A percentile compares a stretch with the other conserved stretches of the same genome.
Evolutionary conservation across 1,140 invertebrate species (phyloP).

Genomic region (Lepidotrigona ventralis): DNA sequence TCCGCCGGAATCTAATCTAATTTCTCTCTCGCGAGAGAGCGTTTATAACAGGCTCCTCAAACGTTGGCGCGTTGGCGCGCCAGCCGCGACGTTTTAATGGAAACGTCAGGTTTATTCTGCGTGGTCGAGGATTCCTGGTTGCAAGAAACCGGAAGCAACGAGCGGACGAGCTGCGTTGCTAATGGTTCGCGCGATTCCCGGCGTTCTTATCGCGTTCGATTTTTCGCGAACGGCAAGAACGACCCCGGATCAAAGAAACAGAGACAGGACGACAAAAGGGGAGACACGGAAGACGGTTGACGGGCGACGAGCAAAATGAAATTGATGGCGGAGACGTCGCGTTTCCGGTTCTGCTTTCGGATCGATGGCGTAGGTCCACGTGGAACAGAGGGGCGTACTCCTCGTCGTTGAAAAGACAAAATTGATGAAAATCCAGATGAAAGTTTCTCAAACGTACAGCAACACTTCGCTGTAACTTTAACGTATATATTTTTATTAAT

Average conservation of each 20-base stretch:
- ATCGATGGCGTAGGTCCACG: not conserved
- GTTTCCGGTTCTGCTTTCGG: conserved; percentile 27
- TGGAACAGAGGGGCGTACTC: not conserved
- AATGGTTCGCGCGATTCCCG: conserved; percentile 22
- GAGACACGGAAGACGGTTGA: not conserved
- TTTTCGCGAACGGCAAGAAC: conserved; percentile 33
- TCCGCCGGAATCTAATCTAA: conserved; percentile 12
- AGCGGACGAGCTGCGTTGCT: not conserved
- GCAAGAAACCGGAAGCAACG: not conserved
- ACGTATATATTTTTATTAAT: not conserved
- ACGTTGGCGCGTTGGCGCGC: conserved; percentile 14
- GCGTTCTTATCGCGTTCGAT: conserved; percentile 21
- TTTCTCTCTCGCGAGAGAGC: not conserved
- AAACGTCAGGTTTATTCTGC: conserved; percentile 40
- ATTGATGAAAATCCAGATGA: not conserved
- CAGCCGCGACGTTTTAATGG: conserved; percentile 39
- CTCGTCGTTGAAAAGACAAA: not conserved
- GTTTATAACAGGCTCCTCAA: conserved; percentile 21
- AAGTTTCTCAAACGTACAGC: not conserved
- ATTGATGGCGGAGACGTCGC: conserved; percentile 18
- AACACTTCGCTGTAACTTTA: not conserved
- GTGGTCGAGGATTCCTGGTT: conserved; percentile 1
- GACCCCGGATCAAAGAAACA: not conserved
- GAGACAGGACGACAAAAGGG: not conserved
- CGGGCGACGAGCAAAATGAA: conserved; percentile 27